Base-by-base conservation (phyloP, 2,888 invertebrate species). In the Drepana falcataria region DNA sequence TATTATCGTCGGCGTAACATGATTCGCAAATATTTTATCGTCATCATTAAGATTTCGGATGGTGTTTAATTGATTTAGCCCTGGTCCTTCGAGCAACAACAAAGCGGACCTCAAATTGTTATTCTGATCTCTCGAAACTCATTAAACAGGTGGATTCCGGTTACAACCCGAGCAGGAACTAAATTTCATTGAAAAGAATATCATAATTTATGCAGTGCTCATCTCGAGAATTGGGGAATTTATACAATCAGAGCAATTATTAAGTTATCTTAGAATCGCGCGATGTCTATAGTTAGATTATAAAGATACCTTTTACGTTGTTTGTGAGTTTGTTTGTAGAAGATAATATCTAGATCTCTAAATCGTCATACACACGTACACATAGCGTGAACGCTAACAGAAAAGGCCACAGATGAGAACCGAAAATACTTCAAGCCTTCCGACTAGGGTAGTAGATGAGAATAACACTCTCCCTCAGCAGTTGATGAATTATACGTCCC, bases 21-120 rank as follows among this genome's bases (percentile, higher is more conserved):
- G 40, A 51, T 40, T 40, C 33, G 51, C 51, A 34, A 51, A 51
- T 51, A 51, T 51, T 51, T 51, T 51, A 51, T 41, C 33, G 35
- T 40, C 33, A 51, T 51, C 51, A 41, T 51, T 49, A 51, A 40
- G 51, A 51, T 51, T 51, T 51, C 40, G 51, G 51, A 21, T n/a
- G 40, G n/a, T 51, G 40, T 51, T 49, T 37, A 37, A 49, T 49
- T 49, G 4, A 51, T 40, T 51, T 41, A 40, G 33, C 40, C 40
- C 34, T 2, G 7, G 40, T 41, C 40, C 41, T 7, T 51, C 40
- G 40, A 51, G 34, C 41, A 41, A 51, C 37, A 33, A 51, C 40
- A 51, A 51, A 51, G 51, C 51, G 34, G 34, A 40, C 51, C 21
- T 41, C 41, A 41, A 51, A 51, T 51, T 51, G 41, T 51, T 40